These are phyloP conservation scores for Stenoptilia bipunctidactyla DNA, from an alignment of 2,888 invertebrate genomes.

Conservation along the genomic window DNA sequence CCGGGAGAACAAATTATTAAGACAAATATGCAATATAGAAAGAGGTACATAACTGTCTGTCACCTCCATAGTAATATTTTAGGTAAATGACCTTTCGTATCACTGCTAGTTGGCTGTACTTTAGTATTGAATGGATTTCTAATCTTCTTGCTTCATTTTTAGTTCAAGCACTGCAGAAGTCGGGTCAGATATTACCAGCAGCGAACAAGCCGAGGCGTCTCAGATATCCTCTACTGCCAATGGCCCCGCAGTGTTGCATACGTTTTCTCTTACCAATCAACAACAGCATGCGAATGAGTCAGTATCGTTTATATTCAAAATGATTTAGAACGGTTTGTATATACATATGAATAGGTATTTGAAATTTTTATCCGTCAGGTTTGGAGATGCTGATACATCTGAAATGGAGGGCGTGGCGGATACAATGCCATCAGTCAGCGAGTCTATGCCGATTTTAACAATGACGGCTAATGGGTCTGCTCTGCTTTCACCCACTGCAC, in stretches of 20 bases:
- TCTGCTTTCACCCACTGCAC: slow-evolving; percentile 37
- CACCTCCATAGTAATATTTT: too few species aligned
- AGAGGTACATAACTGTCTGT: too few species aligned
- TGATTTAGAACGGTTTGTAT: not conserved
- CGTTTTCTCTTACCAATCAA: slow-evolving; percentile 47
- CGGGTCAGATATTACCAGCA: slow-evolving; percentile 56
- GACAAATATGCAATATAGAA: too few species aligned
- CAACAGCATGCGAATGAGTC: slow-evolving; percentile 52
- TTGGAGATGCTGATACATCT: slow-evolving; percentile 59
- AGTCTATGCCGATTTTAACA: slow-evolving; percentile 50
- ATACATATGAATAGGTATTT: slow-evolving; percentile 21
- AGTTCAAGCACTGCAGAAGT: slow-evolving; percentile 63
- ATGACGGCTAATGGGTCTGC: slow-evolving; percentile 52
- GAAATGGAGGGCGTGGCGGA: slow-evolving; percentile 57
- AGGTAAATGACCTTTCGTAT: too few species aligned
- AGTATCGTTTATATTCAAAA: slow-evolving; percentile 19
- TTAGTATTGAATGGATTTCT: not conserved
- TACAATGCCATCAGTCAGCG: slow-evolving; percentile 52
- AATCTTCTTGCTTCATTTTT: slow-evolving; percentile 4
- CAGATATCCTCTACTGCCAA: slow-evolving; percentile 58
- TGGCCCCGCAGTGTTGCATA: slow-evolving; percentile 47
- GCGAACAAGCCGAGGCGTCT: slow-evolving; percentile 49
- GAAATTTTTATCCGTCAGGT: slow-evolving; percentile 32
- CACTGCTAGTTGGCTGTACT: not conserved
- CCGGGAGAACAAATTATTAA: too few species aligned